phyloP scores from a whole-genome alignment of 2,113 vertebrate species.

The Etheostoma cragini region DNA sequence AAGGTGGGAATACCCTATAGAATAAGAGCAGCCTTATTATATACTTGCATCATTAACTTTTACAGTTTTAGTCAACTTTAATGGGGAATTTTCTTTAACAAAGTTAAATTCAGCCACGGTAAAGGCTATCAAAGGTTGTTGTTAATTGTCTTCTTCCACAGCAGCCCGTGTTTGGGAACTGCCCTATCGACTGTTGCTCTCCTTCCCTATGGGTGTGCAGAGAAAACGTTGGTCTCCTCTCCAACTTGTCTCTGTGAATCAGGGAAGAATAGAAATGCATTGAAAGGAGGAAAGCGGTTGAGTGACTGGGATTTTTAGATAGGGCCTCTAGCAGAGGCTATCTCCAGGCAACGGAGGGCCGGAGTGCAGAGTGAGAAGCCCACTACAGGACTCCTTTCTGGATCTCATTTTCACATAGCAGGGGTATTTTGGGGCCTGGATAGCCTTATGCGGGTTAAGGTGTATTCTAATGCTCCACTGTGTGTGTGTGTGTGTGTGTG shows the following conservation, averaged over 20 bases:
- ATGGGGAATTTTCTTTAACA: slow-evolving; percentile 58
- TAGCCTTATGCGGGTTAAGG: slow-evolving; percentile 55
- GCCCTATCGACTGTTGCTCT: slow-evolving; percentile 61
- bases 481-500: not conserved
- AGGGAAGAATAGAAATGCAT: slow-evolving; percentile 43
- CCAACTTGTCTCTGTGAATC: slow-evolving; percentile 40
- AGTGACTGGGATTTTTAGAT: slow-evolving; percentile 72
- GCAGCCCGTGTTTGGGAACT: slow-evolving; percentile 45
- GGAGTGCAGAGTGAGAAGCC: slow-evolving; percentile 71
- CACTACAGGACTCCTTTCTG: slow-evolving; percentile 72
- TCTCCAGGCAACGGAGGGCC: slow-evolving; percentile 66
- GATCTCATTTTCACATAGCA: slow-evolving; percentile 81
- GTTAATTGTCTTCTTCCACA: slow-evolving; percentile 64
- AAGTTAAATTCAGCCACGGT: slow-evolving; percentile 52
- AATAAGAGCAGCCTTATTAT: slow-evolving; percentile 66
- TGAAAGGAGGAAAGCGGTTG: slow-evolving; percentile 48
- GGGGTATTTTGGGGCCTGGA: slow-evolving; percentile 61
- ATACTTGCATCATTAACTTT: slow-evolving; percentile 75
- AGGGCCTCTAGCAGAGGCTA: slow-evolving; percentile 68
- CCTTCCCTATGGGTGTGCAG: slow-evolving; percentile 40
- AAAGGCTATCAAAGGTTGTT: slow-evolving; percentile 75
- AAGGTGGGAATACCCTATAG: slow-evolving; percentile 61
- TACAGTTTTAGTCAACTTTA: slow-evolving; percentile 65
- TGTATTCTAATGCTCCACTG: slow-evolving; percentile 25
- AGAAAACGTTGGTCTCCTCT: slow-evolving; percentile 8